A percentile compares a stretch with the other conserved stretches of the same genome.
Evolutionary conservation across 1,140 invertebrate genomes (phyloP).

Genomic region (Holotrichia oblita): DNA sequence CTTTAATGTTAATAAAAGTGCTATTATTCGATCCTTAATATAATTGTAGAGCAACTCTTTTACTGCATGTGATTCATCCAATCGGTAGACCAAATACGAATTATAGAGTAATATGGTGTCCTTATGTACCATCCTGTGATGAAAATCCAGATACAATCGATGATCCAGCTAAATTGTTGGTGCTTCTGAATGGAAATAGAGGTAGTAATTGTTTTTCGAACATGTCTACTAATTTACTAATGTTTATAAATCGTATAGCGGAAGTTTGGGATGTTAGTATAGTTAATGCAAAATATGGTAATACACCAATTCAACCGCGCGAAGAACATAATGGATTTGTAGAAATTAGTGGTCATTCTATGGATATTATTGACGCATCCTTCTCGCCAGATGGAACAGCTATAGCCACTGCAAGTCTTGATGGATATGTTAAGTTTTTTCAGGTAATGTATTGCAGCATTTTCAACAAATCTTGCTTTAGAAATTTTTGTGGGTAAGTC

Average conservation of each 20-base stretch:
- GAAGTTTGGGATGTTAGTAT: slow-evolving; percentile 72
- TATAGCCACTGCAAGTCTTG: slow-evolving; percentile 85
- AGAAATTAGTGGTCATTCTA: slow-evolving; percentile 73
- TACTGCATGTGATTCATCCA: slow-evolving; percentile 65
- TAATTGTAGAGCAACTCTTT: slow-evolving; percentile 48
- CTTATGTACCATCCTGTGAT: slow-evolving; percentile 80
- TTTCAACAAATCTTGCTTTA: too few species aligned
- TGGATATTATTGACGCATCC: slow-evolving; percentile 83
- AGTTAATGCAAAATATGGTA: slow-evolving; percentile 64
- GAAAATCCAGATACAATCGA: slow-evolving; percentile 70
- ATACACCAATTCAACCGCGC: slow-evolving; percentile 62
- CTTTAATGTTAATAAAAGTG: slow-evolving; percentile 19
- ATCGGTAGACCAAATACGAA: slow-evolving; percentile 57
- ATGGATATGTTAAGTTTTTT: slow-evolving; percentile 92
- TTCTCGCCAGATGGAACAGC: slow-evolving; percentile 95
- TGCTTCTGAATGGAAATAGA: slow-evolving; percentile 80
- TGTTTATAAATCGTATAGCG: slow-evolving; percentile 60
- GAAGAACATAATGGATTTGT: slow-evolving; percentile 68
- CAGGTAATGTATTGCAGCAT: too few species aligned
- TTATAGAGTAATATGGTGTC: slow-evolving; percentile 90
- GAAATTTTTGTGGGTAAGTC: too few species aligned
- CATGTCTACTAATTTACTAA: not conserved
- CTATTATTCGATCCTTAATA: slow-evolving; percentile 27
- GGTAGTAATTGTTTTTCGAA: slow-evolving; percentile 61
- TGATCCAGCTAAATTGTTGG: slow-evolving; percentile 80